Conservation (phyloP, 2,113 vertebrate species). For the Pica pica region DNA sequence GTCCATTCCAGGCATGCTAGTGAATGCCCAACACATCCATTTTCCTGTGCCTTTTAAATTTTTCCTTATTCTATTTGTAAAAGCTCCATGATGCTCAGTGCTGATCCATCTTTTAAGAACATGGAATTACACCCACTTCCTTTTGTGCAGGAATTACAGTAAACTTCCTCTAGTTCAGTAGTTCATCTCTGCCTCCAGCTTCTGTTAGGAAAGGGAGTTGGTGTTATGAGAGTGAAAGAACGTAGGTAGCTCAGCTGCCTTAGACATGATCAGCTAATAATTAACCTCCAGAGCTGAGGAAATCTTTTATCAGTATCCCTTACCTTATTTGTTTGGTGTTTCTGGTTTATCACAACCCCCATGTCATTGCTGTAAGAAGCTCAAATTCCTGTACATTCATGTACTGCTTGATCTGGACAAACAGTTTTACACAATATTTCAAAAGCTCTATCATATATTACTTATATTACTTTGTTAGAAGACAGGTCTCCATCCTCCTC, state of each 20-base stretch:
- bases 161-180: constrained; percentile 22
- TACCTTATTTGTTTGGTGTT: neutral
- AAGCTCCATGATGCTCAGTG: neutral
- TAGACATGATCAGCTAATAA: constrained; percentile 2
- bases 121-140: constrained; percentile 49
- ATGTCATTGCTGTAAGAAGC: neutral
- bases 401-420: neutral
- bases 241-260: neutral
- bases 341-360: neutral
- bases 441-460: neutral
- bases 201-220: constrained; percentile 16
- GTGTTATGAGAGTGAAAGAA: neutral
- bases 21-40: neutral
- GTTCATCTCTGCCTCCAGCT: constrained; percentile 12
- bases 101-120: constrained; percentile 26
- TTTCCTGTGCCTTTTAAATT: neutral
- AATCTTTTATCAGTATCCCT: neutral
- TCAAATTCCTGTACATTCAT: neutral
- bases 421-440: neutral
- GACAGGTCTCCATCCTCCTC: neutral
- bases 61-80: neutral
- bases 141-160: constrained; percentile 31
- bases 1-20: neutral
- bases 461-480: neutral
- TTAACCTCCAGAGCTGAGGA: neutral